Evolutionary conservation across 2,113 vertebrate genomes (phyloP).

Genomic region (Recurvirostra avosetta): DNA sequence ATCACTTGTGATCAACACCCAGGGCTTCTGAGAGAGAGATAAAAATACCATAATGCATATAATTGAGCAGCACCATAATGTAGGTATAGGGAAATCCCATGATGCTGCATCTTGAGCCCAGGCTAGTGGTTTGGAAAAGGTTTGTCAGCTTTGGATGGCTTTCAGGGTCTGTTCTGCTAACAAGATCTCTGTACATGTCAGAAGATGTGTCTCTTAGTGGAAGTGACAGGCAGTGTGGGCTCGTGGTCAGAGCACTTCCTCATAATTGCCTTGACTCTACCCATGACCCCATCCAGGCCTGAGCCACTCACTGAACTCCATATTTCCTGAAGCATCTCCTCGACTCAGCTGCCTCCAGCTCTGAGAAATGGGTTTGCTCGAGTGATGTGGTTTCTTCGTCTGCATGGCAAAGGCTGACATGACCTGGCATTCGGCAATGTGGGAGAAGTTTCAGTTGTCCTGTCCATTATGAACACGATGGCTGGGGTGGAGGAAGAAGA

Average conservation of each 20-base stretch:
- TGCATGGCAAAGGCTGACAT: background rate
- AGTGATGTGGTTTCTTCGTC: background rate
- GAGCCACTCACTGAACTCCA: rapidly evolving
- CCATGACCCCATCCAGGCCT: background rate
- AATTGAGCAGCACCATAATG: background rate
- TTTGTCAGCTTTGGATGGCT: background rate
- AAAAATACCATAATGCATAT: background rate
- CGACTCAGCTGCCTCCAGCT: background rate
- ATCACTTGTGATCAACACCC: background rate
- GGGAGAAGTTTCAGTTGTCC: background rate
- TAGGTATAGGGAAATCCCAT: constrained; percentile 10
- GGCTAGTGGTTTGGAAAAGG: constrained; percentile 28
- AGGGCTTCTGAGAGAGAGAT: background rate
- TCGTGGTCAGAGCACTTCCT: constrained; percentile 34
- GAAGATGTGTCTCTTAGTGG: background rate
- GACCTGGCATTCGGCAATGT: background rate
- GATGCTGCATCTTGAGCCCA: background rate
- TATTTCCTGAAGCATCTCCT: background rate
- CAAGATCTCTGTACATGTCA: background rate
- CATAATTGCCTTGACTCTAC: background rate
- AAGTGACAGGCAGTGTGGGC: background rate
- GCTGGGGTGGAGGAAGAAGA: background rate
- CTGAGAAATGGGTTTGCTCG: background rate
- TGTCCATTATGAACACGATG: background rate
- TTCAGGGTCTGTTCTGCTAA: constrained; percentile 6